Conservation (phyloP, 2,797 vertebrate genomes). For the Xenopus petersii region DNA sequence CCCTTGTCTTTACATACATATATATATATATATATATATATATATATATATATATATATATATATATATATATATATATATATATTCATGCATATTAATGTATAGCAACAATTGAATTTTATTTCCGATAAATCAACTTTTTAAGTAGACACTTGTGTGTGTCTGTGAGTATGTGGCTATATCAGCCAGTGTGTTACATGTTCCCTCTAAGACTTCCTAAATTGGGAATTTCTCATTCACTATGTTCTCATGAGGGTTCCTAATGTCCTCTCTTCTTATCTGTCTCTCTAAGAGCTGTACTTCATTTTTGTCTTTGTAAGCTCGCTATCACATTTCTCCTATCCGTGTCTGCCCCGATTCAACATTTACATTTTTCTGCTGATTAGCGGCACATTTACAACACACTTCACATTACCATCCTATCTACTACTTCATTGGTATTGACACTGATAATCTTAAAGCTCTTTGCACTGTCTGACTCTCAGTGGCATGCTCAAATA, state of each 20-base stretch:
- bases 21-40: too few relatives aligned
- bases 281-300: background rate
- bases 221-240: background rate
- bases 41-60: too few relatives aligned
- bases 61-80: too few relatives aligned
- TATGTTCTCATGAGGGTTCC: slow-evolving; percentile 8
- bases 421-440: slow-evolving; percentile 10
- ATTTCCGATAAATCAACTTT: too few relatives aligned
- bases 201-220: background rate
- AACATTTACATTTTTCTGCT: slow-evolving; percentile 16
- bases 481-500: slow-evolving; percentile 13
- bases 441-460: slow-evolving; percentile 31
- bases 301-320: slow-evolving; percentile 23
- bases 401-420: slow-evolving; percentile 7
- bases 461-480: slow-evolving; percentile 19
- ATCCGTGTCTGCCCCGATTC: slow-evolving; percentile 6
- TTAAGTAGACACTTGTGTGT: too few relatives aligned
- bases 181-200: background rate
- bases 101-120: too few relatives aligned
- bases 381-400: slow-evolving; percentile 13
- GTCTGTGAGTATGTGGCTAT: too few relatives aligned
- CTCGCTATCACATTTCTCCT: slow-evolving; percentile 17
- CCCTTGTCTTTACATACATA: too few relatives aligned
- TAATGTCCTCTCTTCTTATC: slow-evolving; percentile 1
- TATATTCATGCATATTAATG: too few relatives aligned